Percentiles rank a stretch among this genome's conserved stretches.
Conservation (phyloP, 1,140 invertebrate species). For the Pectinophora gossypiella region DNA sequence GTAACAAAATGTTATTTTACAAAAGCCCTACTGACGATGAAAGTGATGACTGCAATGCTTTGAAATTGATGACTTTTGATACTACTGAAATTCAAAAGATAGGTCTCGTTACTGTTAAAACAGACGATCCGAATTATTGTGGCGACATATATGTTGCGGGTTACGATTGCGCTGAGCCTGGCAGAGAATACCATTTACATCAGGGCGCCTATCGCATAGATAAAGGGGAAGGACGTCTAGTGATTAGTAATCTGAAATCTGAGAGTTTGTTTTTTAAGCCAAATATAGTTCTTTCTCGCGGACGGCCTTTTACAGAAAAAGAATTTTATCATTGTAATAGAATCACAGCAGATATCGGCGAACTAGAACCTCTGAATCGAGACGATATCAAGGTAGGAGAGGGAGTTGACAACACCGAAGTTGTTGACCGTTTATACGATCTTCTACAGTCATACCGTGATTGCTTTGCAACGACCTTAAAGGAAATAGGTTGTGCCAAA, state of each 20-base stretch:
- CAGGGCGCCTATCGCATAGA: background rate
- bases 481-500: conserved; percentile 5
- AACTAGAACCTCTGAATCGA: background rate
- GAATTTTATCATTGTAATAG: background rate
- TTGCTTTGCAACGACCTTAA: conserved; percentile 2
- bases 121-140: background rate
- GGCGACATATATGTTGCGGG: background rate
- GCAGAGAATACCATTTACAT: background rate
- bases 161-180: background rate
- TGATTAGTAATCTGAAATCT: background rate
- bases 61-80: background rate
- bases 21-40: background rate
- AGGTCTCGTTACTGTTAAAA: background rate
- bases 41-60: background rate
- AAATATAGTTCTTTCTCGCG: background rate
- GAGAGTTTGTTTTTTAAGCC: background rate
- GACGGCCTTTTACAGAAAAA: background rate
- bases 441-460: conserved; percentile 2
- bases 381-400: background rate
- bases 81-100: background rate
- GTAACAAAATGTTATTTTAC: background rate
- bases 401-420: background rate
- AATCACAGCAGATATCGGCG: background rate
- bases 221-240: background rate
- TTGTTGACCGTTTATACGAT: background rate